Conservation (phyloP, 2,797 vertebrate genomes). For the Arnoldichthys spilopterus region DNA sequence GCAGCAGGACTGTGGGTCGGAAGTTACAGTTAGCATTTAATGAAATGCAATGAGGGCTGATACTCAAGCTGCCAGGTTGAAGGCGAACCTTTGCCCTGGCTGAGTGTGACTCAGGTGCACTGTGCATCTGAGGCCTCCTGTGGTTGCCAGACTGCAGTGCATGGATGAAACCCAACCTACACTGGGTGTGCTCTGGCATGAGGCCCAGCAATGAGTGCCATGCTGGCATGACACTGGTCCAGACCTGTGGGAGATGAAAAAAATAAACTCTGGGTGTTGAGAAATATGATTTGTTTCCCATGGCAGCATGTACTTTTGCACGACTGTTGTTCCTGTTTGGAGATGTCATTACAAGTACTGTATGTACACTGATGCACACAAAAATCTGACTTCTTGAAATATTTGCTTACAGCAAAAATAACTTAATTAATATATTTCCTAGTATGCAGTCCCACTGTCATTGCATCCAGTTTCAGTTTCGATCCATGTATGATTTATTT, state of each 20-base stretch:
- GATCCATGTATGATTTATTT: not conserved
- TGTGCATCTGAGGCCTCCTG: too few relatives aligned
- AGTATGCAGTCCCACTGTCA: not conserved
- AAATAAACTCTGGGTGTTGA: not conserved
- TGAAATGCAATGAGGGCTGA: slow-evolving; percentile 10
- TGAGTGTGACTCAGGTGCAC: not conserved
- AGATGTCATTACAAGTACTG: too few relatives aligned
- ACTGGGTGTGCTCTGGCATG: not conserved
- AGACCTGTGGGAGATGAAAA: not conserved
- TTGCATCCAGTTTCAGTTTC: not conserved
- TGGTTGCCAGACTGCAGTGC: not conserved
- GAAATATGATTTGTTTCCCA: slow-evolving; percentile 3
- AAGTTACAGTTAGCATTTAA: slow-evolving; percentile 20
- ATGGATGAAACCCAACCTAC: not conserved
- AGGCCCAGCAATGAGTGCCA: slow-evolving; percentile 1
- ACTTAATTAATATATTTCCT: not conserved
- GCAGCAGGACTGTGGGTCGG: slow-evolving; percentile 3
- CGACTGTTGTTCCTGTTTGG: not conserved
- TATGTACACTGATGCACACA: not conserved
- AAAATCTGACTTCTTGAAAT: not conserved
- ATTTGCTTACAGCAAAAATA: not conserved
- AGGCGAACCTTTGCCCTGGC: not conserved
- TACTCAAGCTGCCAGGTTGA: not conserved
- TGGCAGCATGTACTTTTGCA: not conserved
- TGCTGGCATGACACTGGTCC: not conserved